Base-by-base conservation (phyloP, 2,888 invertebrate genomes). In the Dysmachus trigonus region DNA sequence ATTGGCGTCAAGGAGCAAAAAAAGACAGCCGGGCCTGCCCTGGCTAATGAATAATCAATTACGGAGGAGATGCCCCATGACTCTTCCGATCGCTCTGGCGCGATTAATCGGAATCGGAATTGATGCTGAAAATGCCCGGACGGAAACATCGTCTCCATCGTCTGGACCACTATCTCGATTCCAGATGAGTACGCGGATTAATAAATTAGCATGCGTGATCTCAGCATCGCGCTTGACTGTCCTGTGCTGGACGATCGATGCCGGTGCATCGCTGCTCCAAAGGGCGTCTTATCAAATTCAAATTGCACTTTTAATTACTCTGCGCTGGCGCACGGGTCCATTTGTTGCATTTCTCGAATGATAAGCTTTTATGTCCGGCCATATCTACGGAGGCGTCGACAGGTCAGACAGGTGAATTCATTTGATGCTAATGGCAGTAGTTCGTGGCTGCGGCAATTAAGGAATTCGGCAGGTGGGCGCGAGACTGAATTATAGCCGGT, bases 11-110 rank as follows among this genome's bases (percentile, higher is more conserved):
- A 31, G 53, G 18, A 62, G 72, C 71, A 72, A 85, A 72, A 51
- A 47, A 41, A n/a, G 72, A 6, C 41, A 15, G 72, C 13, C 13
- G 3, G 31, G 72, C n/a, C 18, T 35, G 6, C 33, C 72, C 35
- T 22, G 47, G 41, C 51, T 85, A 85, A 85, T 85, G 74, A 73
- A 74, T 85, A 85, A 85, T 85, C 85, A 85, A 85, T 85, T 85
- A 85, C 33, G 33, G 38, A 18, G 5, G 30, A 35, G 83, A 41
- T 13, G 71, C 72, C n/a, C 82, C 71, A 41, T 18, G 62, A 27
- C 8, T 81, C 62, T 81, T 71, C 41, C 83, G 82, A 82, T 10
- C 47, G 41, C 30, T 77, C 51, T 47, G 18, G 51, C 27, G 8
- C 13, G 18, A 53, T n/a, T 53, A 82, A 82, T 82, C 35, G 81